Conservation (phyloP, 2,113 vertebrate genomes). For the Acrocephalus kingi region DNA sequence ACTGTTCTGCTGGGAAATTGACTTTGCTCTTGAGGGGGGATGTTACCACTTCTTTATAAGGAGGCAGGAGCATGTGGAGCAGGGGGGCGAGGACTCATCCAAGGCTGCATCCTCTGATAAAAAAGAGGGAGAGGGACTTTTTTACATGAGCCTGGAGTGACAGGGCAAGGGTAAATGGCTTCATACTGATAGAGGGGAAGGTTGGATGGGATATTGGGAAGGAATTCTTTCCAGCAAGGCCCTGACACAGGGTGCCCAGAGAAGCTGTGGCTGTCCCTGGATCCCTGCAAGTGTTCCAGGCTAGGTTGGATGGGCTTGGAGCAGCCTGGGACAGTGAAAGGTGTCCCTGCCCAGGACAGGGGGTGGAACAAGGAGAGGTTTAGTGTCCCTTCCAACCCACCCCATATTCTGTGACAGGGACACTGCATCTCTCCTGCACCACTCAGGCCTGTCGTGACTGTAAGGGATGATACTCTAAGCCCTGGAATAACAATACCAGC, state of each 20-base stretch:
- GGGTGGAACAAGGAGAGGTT: not conserved
- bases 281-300: not conserved
- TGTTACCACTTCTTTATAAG: not conserved
- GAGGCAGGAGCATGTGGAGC: fast-evolving
- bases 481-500: not conserved
- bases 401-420: not conserved
- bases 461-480: not conserved
- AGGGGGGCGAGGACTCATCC: fast-evolving
- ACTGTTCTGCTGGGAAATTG: not conserved
- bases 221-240: not conserved
- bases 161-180: not conserved
- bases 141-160: not conserved
- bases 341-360: not conserved
- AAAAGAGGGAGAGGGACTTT: not conserved
- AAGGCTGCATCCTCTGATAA: not conserved
- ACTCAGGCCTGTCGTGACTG: not conserved
- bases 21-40: not conserved
- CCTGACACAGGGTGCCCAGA: not conserved
- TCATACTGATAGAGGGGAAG: not conserved
- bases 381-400: not conserved
- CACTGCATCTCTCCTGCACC: not conserved
- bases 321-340: not conserved
- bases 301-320: not conserved
- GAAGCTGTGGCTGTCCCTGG: not conserved
- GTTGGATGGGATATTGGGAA: not conserved